Conservation (phyloP, 2,113 vertebrate species). For the Bufo gargarizans region DNA sequence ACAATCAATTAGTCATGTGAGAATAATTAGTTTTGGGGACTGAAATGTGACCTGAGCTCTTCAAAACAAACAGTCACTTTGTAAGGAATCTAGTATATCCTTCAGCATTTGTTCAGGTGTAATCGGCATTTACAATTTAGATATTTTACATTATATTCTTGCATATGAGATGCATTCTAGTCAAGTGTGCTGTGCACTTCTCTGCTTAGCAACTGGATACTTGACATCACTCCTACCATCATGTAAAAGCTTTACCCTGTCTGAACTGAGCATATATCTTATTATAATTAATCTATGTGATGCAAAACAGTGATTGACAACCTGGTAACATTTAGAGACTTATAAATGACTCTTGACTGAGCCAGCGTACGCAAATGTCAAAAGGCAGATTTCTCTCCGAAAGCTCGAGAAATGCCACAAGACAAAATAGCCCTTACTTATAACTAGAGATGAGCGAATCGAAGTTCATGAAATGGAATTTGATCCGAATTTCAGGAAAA, state of each 20-base stretch:
- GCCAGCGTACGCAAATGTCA: background rate
- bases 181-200: background rate
- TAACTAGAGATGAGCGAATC: no score
- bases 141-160: background rate
- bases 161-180: background rate
- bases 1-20: conserved; percentile 46
- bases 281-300: background rate
- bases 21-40: conserved; percentile 43
- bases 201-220: background rate
- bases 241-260: background rate
- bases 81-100: background rate
- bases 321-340: background rate
- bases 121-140: background rate
- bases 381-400: background rate
- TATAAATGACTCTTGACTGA: background rate
- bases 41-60: conserved; percentile 36
- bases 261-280: background rate
- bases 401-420: background rate
- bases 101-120: background rate
- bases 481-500: no score
- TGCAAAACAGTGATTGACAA: background rate
- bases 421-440: background rate
- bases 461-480: no score
- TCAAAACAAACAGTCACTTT: conserved; percentile 31
- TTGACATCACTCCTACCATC: background rate